Percentiles rank a stretch among this genome's conserved stretches.
These are phyloP conservation scores for Zaprionus lachaisei DNA, from an alignment of 1,140 invertebrate genomes.

Conservation along the genomic window DNA sequence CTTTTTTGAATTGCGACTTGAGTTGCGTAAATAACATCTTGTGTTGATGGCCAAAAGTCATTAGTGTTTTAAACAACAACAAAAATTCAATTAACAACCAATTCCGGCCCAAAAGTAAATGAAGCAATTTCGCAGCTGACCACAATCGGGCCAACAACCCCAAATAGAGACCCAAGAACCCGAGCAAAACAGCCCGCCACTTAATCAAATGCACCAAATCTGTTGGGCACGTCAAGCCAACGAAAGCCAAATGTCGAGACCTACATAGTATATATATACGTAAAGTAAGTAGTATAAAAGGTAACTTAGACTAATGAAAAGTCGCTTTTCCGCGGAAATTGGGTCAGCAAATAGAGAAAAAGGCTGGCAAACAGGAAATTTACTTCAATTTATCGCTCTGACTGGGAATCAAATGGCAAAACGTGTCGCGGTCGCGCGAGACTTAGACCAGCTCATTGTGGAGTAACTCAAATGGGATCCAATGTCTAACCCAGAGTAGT, in stretches of 20 bases:
- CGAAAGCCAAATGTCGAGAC: conserved; percentile 46
- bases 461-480: not conserved
- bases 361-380: conserved; percentile 70
- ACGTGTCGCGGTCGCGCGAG: conserved; percentile 62
- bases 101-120: conserved; percentile 48
- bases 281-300: conserved; percentile 35
- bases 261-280: not conserved
- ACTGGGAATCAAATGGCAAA: conserved; percentile 75
- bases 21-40: not conserved
- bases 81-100: conserved; percentile 67
- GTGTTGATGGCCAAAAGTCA: conserved; percentile 15
- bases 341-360: conserved; percentile 58
- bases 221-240: conserved; percentile 20
- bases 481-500: conserved; percentile 16
- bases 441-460: conserved; percentile 5
- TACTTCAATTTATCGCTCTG: conserved; percentile 70
- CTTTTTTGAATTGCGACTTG: not conserved
- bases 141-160: conserved; percentile 47
- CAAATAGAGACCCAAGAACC: conserved; percentile 12
- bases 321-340: conserved; percentile 77
- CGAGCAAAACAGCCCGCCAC: conserved; percentile 45
- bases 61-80: conserved; percentile 37
- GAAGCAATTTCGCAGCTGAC: conserved; percentile 56
- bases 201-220: conserved; percentile 66
- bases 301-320: conserved; percentile 73